Evolutionary conservation across 2,113 vertebrate species (phyloP).

Genomic region (Dromiciops gliroides): DNA sequence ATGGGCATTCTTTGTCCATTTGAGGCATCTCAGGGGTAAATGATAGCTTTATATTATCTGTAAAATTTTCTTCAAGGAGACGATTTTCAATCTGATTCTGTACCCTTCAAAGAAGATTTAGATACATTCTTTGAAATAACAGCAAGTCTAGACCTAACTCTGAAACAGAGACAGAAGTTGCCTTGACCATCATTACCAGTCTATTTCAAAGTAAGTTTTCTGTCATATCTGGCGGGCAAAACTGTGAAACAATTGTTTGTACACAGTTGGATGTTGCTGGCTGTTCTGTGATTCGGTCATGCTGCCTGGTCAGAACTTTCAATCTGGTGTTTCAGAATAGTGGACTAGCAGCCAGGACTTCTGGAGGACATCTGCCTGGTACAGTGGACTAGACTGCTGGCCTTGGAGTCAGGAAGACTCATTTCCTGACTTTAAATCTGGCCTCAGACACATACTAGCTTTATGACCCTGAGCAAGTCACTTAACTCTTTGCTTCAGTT

Average conservation of each 20-base stretch:
- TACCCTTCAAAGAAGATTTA: neutral
- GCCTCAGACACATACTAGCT: neutral
- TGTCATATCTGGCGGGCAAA: constrained; percentile 17
- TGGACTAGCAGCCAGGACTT: neutral
- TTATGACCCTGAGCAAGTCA: neutral
- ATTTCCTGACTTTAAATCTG: neutral
- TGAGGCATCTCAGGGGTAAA: constrained; percentile 26
- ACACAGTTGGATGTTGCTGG: neutral
- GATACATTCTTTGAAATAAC: constrained; percentile 50
- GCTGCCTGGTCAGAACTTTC: constrained; percentile 5
- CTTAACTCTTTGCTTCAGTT: neutral
- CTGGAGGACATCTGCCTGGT: neutral
- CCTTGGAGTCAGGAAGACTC: neutral
- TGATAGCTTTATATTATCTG: constrained; percentile 26
- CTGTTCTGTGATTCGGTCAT: constrained; percentile 41
- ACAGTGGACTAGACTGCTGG: neutral
- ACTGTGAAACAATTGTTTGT: neutral
- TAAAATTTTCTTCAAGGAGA: neutral
- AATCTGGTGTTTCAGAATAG: neutral
- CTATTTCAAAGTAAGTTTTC: constrained; percentile 47
- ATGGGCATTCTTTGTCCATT: constrained; percentile 27
- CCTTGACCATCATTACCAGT: neutral
- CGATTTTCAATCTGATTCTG: constrained; percentile 10
- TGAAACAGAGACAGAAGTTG: constrained; percentile 37
- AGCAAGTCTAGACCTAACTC: neutral